phyloP scores from a whole-genome alignment of 2,888 invertebrate species.

The Boloria euphrosyne region DNA sequence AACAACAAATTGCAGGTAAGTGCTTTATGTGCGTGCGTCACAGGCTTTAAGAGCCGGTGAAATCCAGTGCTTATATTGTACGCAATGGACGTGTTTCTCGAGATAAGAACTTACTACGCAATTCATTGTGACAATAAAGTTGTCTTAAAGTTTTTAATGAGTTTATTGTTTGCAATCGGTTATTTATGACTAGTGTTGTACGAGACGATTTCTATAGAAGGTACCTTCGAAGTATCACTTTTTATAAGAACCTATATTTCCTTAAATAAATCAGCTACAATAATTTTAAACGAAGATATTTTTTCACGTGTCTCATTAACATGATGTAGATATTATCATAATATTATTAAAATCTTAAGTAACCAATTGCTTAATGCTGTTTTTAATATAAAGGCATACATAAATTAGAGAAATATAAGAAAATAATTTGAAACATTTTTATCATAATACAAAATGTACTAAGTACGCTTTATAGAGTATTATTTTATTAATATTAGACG shows the following conservation, averaged over 20 bases:
- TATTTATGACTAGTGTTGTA: neutral
- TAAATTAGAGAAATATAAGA: too few species aligned
- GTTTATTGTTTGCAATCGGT: slow-evolving; percentile 10
- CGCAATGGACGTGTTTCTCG: slow-evolving; percentile 5
- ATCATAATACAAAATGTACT: too few species aligned
- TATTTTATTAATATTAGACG: neutral
- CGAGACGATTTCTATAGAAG: neutral
- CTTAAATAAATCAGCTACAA: too few species aligned
- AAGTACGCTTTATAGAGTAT: neutral
- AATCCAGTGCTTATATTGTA: slow-evolving; percentile 9
- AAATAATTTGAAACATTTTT: too few species aligned
- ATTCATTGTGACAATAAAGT: slow-evolving; percentile 6
- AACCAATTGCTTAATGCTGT: too few species aligned
- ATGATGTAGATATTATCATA: too few species aligned
- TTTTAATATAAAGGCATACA: too few species aligned
- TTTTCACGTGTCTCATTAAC: too few species aligned
- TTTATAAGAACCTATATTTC: too few species aligned
- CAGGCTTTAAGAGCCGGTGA: slow-evolving; percentile 20
- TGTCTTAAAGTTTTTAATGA: slow-evolving; percentile 9
- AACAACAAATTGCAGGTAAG: slow-evolving; percentile 27
- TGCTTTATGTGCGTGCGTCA: slow-evolving; percentile 29
- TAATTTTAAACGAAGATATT: too few species aligned
- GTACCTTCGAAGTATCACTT: too few species aligned
- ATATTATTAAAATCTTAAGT: too few species aligned
- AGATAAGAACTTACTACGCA: slow-evolving; percentile 8